Percentiles rank a stretch among this genome's conserved stretches.
phyloP scores from a whole-genome alignment of 2,888 invertebrate species.

The Neoaliturus tenellus region DNA sequence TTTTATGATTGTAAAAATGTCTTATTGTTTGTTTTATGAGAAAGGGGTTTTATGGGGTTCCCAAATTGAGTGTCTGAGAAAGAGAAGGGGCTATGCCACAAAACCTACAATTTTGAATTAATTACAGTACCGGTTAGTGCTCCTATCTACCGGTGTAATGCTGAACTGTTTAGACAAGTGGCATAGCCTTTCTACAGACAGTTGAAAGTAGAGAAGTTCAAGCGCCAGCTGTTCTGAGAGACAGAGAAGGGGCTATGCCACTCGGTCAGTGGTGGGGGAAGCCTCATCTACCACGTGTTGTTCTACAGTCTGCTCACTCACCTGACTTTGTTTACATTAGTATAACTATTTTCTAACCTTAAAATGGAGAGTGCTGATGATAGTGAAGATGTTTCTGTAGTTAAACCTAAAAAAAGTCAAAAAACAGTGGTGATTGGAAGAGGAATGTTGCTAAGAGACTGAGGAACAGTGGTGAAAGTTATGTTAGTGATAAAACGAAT shows the following conservation, averaged over 20 bases:
- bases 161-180: slow-evolving; percentile 38
- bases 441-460: slow-evolving; percentile 49
- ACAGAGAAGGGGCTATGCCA: slow-evolving; percentile 52
- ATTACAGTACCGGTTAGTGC: slow-evolving; percentile 3
- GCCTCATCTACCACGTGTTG: not conserved
- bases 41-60: too few species aligned
- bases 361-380: slow-evolving; percentile 29
- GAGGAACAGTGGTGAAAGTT: slow-evolving; percentile 49
- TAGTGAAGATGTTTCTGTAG: slow-evolving; percentile 36
- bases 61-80: slow-evolving; percentile 41
- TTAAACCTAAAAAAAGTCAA: slow-evolving; percentile 23
- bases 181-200: slow-evolving; percentile 35
- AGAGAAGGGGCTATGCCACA: slow-evolving; percentile 50
- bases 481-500: slow-evolving; percentile 45
- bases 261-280: slow-evolving; percentile 28
- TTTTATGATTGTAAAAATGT: too few species aligned
- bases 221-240: slow-evolving; percentile 49
- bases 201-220: slow-evolving; percentile 40
- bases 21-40: too few species aligned
- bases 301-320: not conserved
- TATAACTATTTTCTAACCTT: slow-evolving; percentile 29
- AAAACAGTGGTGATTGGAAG: slow-evolving; percentile 36
- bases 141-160: not conserved
- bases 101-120: slow-evolving; percentile 34
- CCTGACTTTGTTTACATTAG: not conserved